These are phyloP conservation scores for Chunga burmeisteri DNA, from an alignment of 2,113 vertebrate species.

Conservation along the genomic window DNA sequence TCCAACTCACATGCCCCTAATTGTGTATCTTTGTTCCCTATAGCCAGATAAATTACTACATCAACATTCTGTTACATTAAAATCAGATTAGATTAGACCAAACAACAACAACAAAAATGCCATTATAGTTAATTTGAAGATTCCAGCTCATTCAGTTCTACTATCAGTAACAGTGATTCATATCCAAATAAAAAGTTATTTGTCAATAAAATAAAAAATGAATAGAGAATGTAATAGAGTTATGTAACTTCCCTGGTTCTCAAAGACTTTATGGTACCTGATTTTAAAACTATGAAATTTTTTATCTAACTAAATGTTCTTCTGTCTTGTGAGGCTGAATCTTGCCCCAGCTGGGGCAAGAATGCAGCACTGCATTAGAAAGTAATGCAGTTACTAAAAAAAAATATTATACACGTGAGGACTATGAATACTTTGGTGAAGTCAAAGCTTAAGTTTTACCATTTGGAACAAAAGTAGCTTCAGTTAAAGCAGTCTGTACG, in stretches of 20 bases:
- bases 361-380: not conserved
- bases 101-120: not conserved
- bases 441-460: not conserved
- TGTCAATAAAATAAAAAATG: not conserved
- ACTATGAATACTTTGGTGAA: not conserved
- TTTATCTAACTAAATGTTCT: not conserved
- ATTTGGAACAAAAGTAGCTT: not conserved
- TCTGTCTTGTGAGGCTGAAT: not conserved
- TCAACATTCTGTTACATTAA: not conserved
- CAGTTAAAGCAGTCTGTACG: not conserved
- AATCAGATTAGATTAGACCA: not conserved
- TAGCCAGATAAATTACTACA: not conserved
- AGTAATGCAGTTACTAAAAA: not conserved
- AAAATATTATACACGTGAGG: not conserved
- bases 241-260: not conserved
- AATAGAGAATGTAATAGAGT: not conserved
- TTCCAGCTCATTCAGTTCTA: not conserved
- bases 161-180: not conserved
- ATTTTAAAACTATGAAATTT: not conserved
- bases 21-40: not conserved
- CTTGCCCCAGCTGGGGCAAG: not conserved
- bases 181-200: not conserved
- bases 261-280: not conserved
- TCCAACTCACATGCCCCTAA: not conserved
- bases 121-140: not conserved